Conservation (phyloP, 1,140 invertebrate genomes). For the Cyphomyrmex costatus region DNA sequence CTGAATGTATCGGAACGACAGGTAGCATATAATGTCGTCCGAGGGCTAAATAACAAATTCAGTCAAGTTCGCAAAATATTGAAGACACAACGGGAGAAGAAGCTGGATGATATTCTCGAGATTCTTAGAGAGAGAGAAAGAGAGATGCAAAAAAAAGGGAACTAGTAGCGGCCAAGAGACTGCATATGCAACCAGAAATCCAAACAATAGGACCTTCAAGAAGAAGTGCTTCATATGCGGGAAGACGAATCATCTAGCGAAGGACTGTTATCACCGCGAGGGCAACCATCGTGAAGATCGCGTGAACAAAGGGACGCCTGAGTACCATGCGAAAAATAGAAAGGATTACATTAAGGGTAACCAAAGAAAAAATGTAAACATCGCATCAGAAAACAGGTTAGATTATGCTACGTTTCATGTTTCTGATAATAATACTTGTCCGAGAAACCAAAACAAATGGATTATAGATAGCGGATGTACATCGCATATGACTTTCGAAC, state of each 20-base stretch:
- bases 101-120: not conserved
- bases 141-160: not conserved
- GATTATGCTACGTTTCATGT: not conserved
- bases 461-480: not conserved
- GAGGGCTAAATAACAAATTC: not conserved
- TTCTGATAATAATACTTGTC: not conserved
- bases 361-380: not conserved
- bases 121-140: not conserved
- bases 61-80: not conserved
- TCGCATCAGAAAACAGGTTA: not conserved
- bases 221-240: not conserved
- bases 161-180: not conserved
- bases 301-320: no score
- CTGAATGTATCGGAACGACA: not conserved
- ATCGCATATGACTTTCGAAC: not conserved
- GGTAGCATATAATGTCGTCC: not conserved
- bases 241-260: not conserved
- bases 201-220: not conserved
- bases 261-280: not conserved
- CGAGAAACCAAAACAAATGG: not conserved
- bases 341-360: not conserved
- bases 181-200: not conserved
- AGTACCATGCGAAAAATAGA: not conserved
- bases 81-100: not conserved
- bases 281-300: no score